These are phyloP conservation scores for Xylota segnis DNA, from an alignment of 2,888 invertebrate genomes.

Conservation along the genomic window DNA sequence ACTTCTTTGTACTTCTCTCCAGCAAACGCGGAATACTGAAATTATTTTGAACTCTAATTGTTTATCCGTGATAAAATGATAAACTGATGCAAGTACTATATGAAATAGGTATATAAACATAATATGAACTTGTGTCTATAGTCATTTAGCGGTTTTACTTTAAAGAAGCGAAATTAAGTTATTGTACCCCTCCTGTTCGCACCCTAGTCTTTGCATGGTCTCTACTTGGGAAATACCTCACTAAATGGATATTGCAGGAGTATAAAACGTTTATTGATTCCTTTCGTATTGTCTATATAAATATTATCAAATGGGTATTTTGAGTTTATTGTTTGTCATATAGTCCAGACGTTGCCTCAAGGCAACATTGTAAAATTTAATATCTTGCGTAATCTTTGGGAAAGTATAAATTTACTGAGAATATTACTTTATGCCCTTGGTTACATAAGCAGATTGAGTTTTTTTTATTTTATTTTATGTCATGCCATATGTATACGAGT, in stretches of 20 bases:
- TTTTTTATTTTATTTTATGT: not conserved
- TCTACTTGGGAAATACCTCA: not conserved
- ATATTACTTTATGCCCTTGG: not conserved
- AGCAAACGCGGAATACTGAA: not conserved
- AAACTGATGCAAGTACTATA: not conserved
- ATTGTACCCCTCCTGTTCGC: conserved; percentile 6
- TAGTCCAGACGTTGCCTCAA: conserved; percentile 13
- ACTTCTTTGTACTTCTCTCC: not conserved
- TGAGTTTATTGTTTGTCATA: conserved; percentile 31
- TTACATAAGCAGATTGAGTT: not conserved
- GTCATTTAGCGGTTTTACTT: not conserved
- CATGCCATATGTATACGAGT: not conserved
- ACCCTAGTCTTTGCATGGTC: too few species aligned
- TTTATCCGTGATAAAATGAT: not conserved
- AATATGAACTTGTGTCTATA: not conserved
- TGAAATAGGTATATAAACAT: not conserved
- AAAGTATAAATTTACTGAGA: not conserved
- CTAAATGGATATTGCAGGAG: conserved; percentile 26
- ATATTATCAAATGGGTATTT: conserved; percentile 24
- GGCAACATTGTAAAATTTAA: conserved; percentile 24
- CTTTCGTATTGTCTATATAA: conserved; percentile 37
- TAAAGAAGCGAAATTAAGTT: not conserved
- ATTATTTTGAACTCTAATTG: not conserved
- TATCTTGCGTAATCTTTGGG: conserved; percentile 4
- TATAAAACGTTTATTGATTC: conserved; percentile 51